phyloP scores from a whole-genome alignment of 2,888 invertebrate genomes.

The Drepanosiphum platanoidis region DNA sequence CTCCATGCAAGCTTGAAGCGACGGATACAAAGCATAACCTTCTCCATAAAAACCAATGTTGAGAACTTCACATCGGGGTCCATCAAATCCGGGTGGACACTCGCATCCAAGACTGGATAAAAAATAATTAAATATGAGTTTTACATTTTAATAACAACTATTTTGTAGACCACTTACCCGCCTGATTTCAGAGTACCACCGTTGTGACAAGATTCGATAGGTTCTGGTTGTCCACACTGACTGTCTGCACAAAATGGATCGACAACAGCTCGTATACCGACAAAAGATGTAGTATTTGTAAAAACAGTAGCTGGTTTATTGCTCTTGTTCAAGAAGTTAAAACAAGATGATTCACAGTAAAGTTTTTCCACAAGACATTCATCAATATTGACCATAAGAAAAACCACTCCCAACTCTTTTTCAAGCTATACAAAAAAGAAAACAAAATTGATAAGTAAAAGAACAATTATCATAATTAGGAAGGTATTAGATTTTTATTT shows the following conservation, averaged over 20 bases:
- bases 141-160: no score
- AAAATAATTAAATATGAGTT: no score
- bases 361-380: conserved; percentile 84
- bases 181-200: conserved; percentile 73
- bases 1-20: conserved; percentile 86
- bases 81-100: conserved; percentile 73
- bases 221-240: conserved; percentile 72
- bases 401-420: conserved; percentile 72
- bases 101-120: conserved; percentile 64
- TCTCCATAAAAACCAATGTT: conserved; percentile 88
- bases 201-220: conserved; percentile 75
- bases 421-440: conserved; percentile 45
- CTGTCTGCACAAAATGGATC: conserved; percentile 75
- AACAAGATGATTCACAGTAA: conserved; percentile 79
- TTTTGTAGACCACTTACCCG: conserved; percentile 63
- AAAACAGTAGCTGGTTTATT: conserved; percentile 84
- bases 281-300: conserved; percentile 92
- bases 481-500: no score
- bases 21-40: conserved; percentile 92
- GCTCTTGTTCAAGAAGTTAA: conserved; percentile 79
- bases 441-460: neutral
- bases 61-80: conserved; percentile 90
- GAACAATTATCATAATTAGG: no score
- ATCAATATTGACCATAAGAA: conserved; percentile 90
- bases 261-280: conserved; percentile 88